Evolutionary conservation across 2,888 invertebrate genomes (phyloP).

Genomic region (Phrixothrix hirtus): DNA sequence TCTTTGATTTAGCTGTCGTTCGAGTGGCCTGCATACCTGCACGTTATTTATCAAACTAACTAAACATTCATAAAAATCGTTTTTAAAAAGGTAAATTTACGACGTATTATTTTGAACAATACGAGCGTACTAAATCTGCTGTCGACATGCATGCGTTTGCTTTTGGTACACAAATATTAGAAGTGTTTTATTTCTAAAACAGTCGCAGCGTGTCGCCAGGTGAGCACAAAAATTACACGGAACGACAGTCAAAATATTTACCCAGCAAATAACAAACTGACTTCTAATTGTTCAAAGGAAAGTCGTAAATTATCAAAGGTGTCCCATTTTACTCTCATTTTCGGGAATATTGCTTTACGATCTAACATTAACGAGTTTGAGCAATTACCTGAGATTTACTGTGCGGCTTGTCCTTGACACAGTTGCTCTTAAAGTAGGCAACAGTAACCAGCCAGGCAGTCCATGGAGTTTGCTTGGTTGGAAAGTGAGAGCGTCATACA

Average conservation of each 20-base stretch:
- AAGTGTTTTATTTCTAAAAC: neutral
- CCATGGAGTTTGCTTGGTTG: slow-evolving; percentile 32
- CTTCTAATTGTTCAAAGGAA: neutral
- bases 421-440: slow-evolving; percentile 33
- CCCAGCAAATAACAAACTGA: neutral
- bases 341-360: slow-evolving; percentile 19
- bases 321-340: slow-evolving; percentile 14
- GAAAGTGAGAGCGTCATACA: slow-evolving; percentile 38
- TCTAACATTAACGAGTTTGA: slow-evolving; percentile 34
- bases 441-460: slow-evolving; percentile 24
- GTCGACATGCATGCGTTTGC: slow-evolving; percentile 10
- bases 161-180: slow-evolving; percentile 7
- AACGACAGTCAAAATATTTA: slow-evolving; percentile 24
- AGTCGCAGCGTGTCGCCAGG: slow-evolving; percentile 19
- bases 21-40: too few relatives aligned
- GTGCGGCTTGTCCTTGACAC: slow-evolving; percentile 41
- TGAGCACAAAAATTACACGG: slow-evolving; percentile 7
- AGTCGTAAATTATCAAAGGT: slow-evolving; percentile 11
- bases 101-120: neutral
- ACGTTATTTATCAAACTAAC: too few relatives aligned
- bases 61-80: too few relatives aligned
- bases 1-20: too few relatives aligned
- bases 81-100: too few relatives aligned
- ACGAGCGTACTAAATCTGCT: slow-evolving; percentile 19
- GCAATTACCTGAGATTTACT: slow-evolving; percentile 41